These are phyloP conservation scores for Crypturellus undulatus DNA, from an alignment of 2,113 vertebrate genomes.

Conservation along the genomic window DNA sequence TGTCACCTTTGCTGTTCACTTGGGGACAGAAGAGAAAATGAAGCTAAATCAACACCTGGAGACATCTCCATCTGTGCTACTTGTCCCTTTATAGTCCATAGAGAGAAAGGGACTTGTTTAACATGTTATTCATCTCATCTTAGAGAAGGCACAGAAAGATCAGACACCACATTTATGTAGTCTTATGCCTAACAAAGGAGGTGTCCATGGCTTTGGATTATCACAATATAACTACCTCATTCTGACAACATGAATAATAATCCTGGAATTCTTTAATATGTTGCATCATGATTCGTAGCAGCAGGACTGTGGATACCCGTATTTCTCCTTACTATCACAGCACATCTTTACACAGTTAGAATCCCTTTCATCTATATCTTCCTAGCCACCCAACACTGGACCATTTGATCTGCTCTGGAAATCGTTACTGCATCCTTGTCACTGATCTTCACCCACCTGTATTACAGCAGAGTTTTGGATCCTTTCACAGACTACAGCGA, in stretches of 20 bases:
- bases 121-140: neutral
- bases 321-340: neutral
- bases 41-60: neutral
- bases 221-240: neutral
- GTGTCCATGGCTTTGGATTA: neutral
- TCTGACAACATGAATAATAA: neutral
- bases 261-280: neutral
- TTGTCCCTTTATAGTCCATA: neutral
- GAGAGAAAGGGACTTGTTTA: neutral
- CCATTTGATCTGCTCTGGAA: neutral
- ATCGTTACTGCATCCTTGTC: neutral
- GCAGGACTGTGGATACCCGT: neutral
- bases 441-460: neutral
- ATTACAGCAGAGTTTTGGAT: neutral
- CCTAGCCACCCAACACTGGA: neutral
- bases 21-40: rapidly evolving
- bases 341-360: neutral
- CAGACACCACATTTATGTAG: neutral
- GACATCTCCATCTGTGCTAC: neutral
- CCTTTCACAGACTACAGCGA: neutral
- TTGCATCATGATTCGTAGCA: neutral
- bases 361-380: neutral
- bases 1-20: neutral
- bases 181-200: neutral
- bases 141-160: neutral